Evolutionary conservation across 1,140 invertebrate genomes (phyloP).

Genomic region (Nylanderia fulva): DNA sequence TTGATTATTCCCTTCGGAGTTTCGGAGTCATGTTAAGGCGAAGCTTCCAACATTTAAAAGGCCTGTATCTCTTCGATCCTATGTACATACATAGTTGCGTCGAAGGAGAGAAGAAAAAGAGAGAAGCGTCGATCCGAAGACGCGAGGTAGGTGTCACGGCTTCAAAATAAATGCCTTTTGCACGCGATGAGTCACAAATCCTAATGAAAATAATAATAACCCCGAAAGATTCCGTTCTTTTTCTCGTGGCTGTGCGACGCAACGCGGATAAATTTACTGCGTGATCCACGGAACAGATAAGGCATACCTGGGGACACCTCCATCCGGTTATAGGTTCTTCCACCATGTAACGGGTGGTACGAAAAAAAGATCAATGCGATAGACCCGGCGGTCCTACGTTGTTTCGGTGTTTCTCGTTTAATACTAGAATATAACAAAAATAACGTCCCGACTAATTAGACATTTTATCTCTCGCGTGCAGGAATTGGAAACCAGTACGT

Average conservation of each 20-base stretch:
- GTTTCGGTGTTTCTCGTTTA: constrained; percentile 17
- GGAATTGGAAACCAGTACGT: too few relatives aligned
- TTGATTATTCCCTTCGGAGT: constrained; percentile 32
- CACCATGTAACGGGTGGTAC: constrained; percentile 74
- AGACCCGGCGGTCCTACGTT: not conserved
- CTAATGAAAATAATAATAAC: constrained; percentile 83
- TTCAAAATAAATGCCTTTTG: constrained; percentile 68
- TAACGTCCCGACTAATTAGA: constrained; percentile 4
- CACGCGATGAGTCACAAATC: constrained; percentile 82
- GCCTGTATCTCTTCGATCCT: not conserved
- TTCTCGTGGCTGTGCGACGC: constrained; percentile 67
- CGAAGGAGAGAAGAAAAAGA: not conserved
- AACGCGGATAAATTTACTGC: constrained; percentile 83
- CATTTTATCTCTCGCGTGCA: not conserved
- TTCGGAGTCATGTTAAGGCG: not conserved
- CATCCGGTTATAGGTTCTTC: constrained; percentile 79
- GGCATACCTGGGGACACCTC: constrained; percentile 83
- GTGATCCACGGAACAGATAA: constrained; percentile 81
- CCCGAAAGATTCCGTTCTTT: constrained; percentile 73
- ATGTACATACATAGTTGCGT: not conserved
- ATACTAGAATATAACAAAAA: not conserved
- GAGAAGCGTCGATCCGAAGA: constrained; percentile 33
- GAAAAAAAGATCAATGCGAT: constrained; percentile 54
- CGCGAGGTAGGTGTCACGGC: constrained; percentile 58
- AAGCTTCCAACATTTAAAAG: constrained; percentile 30